Evolutionary conservation across 1,140 invertebrate species (phyloP), one percentile per base, ranked within the genome.

Genomic region (Drosophila hydei): DNA sequence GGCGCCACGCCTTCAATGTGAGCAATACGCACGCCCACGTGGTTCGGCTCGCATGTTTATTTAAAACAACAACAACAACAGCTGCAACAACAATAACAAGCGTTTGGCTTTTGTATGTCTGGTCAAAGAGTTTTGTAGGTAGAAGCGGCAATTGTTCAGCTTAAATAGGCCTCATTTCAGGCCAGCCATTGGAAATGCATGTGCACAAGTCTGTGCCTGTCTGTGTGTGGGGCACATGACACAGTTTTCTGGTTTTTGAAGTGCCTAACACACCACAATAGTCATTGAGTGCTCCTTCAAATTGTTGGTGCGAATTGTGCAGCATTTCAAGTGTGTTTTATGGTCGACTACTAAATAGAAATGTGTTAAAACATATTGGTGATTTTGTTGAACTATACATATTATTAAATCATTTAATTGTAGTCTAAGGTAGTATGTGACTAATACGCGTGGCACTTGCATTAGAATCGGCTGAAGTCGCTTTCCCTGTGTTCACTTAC

Each of bases 91-190:
- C 30, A 45, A 38, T 30, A 54, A 23, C 33, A 42, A 51, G n/a
- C 21, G 72, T 36, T 59, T 59, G 45, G 63, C 67, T 54, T 55
- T 75, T 77, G 38, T 56, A 40, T n/a, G 45, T 54, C 50, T 47
- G 64, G 80, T 50, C 52, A 58, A 21, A 65, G 25, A 51, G 69
- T 30, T 58, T 45, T 25, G n/a, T 12, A 12, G 38, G 12, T 14
- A 63, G 56, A 72, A 51, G 69, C 16, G 48, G 62, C 47, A 70
- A 73, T 67, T 79, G 64, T 79, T 79, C 64, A 68, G 73, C 68
- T 73, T 70, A 84, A 84, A 84, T 80, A 72, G 80, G 68, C 72
- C 76, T 79, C 72, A 76, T 76, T 79, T 84, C 54, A 67, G 59
- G 51, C 47, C 50, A 27, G 43, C n/a, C 33, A 51, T 64, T 56